These are phyloP conservation scores for Vultur gryphus DNA, from an alignment of 2,797 vertebrate genomes.

Conservation along the genomic window DNA sequence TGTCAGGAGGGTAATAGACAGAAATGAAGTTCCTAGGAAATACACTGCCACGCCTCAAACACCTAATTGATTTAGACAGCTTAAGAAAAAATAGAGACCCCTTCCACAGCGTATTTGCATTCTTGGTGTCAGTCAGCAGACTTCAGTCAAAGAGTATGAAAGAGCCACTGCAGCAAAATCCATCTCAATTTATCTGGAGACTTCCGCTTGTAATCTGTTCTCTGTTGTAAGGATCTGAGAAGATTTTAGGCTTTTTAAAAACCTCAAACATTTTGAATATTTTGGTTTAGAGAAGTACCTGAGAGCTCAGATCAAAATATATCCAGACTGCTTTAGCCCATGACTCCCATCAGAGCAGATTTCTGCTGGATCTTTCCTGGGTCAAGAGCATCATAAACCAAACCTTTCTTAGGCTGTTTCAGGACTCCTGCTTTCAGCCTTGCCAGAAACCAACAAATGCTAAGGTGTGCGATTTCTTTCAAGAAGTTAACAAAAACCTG, in stretches of 20 bases:
- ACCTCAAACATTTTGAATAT: slow-evolving; percentile 2
- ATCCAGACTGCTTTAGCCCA: background rate
- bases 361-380: background rate
- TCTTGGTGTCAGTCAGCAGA: slow-evolving; percentile 26
- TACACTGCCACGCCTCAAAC: slow-evolving; percentile 41
- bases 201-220: slow-evolving; percentile 22
- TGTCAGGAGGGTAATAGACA: slow-evolving; percentile 62
- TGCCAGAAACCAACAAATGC: background rate
- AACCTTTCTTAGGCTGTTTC: background rate
- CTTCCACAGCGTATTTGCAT: slow-evolving; percentile 11
- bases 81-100: slow-evolving; percentile 37
- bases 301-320: background rate
- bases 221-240: slow-evolving; percentile 14
- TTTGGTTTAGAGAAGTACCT: slow-evolving; percentile 15
- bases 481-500: background rate
- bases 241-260: slow-evolving; percentile 1
- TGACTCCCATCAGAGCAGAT: background rate
- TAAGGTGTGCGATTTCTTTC: background rate
- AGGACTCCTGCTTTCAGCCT: background rate
- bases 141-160: background rate
- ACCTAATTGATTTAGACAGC: slow-evolving; percentile 61
- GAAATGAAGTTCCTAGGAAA: slow-evolving; percentile 65
- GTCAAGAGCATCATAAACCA: background rate
- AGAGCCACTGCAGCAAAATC: slow-evolving; percentile 17
- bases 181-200: slow-evolving; percentile 22